Percentiles rank a stretch among this genome's conserved stretches.
These are phyloP conservation scores for Drosophila lutescens DNA, from an alignment of 2,888 invertebrate species.

Conservation along the genomic window DNA sequence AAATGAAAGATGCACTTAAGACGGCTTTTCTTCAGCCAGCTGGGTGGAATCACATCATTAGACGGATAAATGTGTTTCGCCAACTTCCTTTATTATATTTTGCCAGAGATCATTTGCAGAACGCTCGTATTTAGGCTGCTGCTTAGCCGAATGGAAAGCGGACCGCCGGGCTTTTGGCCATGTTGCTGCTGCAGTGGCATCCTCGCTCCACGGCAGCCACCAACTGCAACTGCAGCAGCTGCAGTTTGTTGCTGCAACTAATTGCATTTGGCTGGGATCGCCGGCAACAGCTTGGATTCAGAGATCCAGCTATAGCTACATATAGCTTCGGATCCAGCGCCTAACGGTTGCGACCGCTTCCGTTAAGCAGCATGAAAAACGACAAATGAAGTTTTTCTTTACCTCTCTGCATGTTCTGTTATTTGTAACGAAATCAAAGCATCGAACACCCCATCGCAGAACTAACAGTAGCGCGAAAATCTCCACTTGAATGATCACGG, in stretches of 20 bases:
- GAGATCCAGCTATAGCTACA: conserved; percentile 19
- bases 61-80: conserved; percentile 42
- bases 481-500: conserved; percentile 59
- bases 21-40: neutral
- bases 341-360: conserved; percentile 72
- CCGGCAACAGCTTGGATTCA: conserved; percentile 52
- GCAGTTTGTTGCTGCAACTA: conserved; percentile 77
- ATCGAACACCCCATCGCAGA: conserved; percentile 55
- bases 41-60: conserved; percentile 43
- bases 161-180: conserved; percentile 17
- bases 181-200: conserved; percentile 22
- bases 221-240: conserved; percentile 50
- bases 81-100: conserved; percentile 57
- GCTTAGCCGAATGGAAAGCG: conserved; percentile 72
- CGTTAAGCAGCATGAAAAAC: conserved; percentile 67
- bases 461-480: conserved; percentile 61
- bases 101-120: conserved; percentile 55
- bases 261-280: conserved; percentile 70
- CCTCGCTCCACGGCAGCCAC: conserved; percentile 25
- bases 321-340: conserved; percentile 38
- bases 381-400: conserved; percentile 40
- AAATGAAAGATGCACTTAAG: conserved; percentile 24
- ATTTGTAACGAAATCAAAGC: conserved; percentile 70
- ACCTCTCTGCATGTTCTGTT: conserved; percentile 28
- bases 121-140: conserved; percentile 44